Evolutionary conservation across 2,797 vertebrate genomes (phyloP), one percentile per base, ranked within the genome.

Genomic region (Borostomias antarcticus): DNA sequence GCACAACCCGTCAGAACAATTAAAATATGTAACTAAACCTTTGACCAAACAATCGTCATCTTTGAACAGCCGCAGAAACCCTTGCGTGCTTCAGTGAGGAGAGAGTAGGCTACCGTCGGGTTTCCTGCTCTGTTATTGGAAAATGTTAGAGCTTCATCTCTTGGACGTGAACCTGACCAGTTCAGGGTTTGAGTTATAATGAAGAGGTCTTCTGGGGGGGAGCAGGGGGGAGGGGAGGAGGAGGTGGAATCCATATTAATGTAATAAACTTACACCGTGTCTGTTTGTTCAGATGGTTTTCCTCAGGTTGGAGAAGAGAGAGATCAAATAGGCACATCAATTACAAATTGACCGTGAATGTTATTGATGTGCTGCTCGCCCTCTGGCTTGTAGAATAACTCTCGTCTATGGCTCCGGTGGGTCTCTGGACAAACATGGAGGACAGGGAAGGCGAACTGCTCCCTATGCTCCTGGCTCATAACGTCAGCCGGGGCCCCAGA

Each of bases 271-370:
- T 81, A 86, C 86, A 85, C 83, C 77, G 50, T 75, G 76, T 76
- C 29, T 92, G 89, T 93, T 93, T 92, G 83, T 86, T 90, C 92
- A 93, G 91, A 90, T 93, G 92, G 88, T 85, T 92, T 90, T 86
- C 77, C 86, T 89, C 75, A 69, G 17, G 73, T 77, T 68, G 70
- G 77, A 75, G 82, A 45, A 5, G 40, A 78, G 82, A 35, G 86
- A 89, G 88, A 90, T 89, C 88, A 90, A 90, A 90, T 86, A 82
- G 81, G 76, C 84, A 86, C 88, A 88, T 90, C 86, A 80, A 80
- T 91, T 85, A 75, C 86, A 86, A 90, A 91, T 86, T 73, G 86
- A 84, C 85, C 89, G 79, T 91, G 85, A 88, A 91, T 64, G 83
- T 91, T 88, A 89, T 86, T 87, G 87, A 91, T 91, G 91, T 88